These are phyloP conservation scores for Papilio xuthus DNA, from an alignment of 1,140 invertebrate species.

Conservation along the genomic window DNA sequence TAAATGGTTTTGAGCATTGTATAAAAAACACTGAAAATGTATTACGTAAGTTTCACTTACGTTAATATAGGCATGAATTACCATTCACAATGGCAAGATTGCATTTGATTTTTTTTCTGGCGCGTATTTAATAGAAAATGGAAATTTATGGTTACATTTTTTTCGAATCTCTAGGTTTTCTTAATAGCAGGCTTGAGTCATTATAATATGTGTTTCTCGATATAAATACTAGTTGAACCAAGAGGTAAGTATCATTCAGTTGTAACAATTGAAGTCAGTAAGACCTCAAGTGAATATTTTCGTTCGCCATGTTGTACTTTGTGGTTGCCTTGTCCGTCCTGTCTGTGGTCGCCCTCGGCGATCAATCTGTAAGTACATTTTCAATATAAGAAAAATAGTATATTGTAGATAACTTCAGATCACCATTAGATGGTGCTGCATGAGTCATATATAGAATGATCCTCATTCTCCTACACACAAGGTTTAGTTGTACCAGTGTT, in stretches of 20 bases:
- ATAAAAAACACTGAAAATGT: background rate
- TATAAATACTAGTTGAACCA: constrained; percentile 4
- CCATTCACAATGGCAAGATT: background rate
- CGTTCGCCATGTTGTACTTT: constrained; percentile 33
- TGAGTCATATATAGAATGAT: too few species aligned
- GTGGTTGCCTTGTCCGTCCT: constrained; percentile 14
- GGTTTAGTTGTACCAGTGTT: background rate
- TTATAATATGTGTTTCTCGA: constrained; percentile 1
- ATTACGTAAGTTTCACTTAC: constrained; percentile 12
- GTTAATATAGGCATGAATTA: background rate
- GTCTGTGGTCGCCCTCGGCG: constrained; percentile 5
- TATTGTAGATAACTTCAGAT: too few species aligned
- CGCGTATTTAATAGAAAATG: background rate
- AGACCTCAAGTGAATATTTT: background rate
- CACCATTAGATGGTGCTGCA: background rate
- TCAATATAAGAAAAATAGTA: too few species aligned
- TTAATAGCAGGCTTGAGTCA: constrained; percentile 4
- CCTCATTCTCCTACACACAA: background rate
- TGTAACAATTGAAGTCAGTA: background rate
- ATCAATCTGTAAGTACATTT: constrained; percentile 4
- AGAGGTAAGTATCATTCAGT: constrained; percentile 24
- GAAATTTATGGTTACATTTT: constrained; percentile 13
- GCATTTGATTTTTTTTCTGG: background rate
- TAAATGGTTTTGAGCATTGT: background rate
- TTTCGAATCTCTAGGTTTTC: background rate